Evolutionary conservation across 2,113 vertebrate species (phyloP), one percentile per base, ranked within the genome.

Genomic region (Canis aureus): DNA sequence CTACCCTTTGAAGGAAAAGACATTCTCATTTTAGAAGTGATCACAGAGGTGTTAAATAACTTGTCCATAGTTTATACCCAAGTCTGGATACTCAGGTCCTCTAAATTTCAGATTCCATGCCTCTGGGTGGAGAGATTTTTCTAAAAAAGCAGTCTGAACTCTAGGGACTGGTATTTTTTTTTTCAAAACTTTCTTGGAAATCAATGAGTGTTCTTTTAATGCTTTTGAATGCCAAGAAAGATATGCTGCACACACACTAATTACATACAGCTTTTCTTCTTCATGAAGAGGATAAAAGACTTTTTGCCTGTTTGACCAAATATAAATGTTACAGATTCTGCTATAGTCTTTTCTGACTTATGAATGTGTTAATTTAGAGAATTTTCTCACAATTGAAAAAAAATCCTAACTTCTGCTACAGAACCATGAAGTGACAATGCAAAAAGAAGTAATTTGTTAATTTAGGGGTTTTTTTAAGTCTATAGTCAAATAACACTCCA

Each of bases 401-500:
- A 88, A 93, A 95, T 89, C 94, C 79, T 85, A 73, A 90, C 80
- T 84, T 96, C 55, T 79, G 38, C 35, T 91, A 62, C 19, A 97
- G 55, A 97, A 91, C 35, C 78, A 2, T 94, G 60, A 95, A 91
- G 32, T 95, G 69, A 89, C 23, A 64, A 13, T 85, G 67, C 79
- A 59, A 93, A 85, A 95, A 92, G 5, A 51, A 87, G 51, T 51
- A 85, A 91, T 89, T 89, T 95, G 49, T 93, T 88, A 53, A 94
- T n/a, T 88, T 80, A 53, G 17, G 32, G 0, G 12, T 3, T 88
- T 89, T n/a, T 59, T 89, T 76, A 43, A 88, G 27, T 13, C n/a
- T 67, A 49, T 95, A 64, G 69, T 93, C 78, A 69, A 78, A 86
- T 71, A 85, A 19, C 49, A 29, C 38, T 88, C 53, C 20, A 74